Base-by-base conservation (phyloP, 2,113 vertebrate genomes). In the Donacobius atricapilla region DNA sequence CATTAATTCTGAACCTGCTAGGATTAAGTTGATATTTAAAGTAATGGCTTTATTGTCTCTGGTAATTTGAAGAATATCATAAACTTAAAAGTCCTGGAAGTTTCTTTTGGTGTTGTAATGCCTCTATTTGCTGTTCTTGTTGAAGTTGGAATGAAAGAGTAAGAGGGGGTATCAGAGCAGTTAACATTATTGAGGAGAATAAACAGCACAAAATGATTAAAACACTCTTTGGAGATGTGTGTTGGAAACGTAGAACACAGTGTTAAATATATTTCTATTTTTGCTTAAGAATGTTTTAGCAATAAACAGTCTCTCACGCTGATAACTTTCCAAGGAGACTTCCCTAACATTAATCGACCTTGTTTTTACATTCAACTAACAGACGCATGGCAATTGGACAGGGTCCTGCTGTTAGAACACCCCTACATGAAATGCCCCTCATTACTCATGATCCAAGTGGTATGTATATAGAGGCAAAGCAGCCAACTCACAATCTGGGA, bases 321-420 rank as follows among this genome's bases (percentile, higher is more conserved):
- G 91, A 84, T 87, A 95, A 93, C 94, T 97, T 97, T 96, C 94
- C 96, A 97, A 94, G 97, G 92, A 97, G 84, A 93, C 76, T 92
- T 94, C 87, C 57, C 95, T 95, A 92, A 93, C 91, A 89, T 95
- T 98, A 87, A 87, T 91, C 78, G 58, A 94, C 94, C 84, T 96
- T 97, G 94, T 97, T 97, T 97, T 94, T 97, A 92, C 80, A 87
- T 97, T 97, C 79, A 68, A 84, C 96, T 96, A 96, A 94, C 83
- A 95, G 92, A 97, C 91, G 90, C 69, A 79, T 86, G 91, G 94
- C 93, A 93, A 83, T 87, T 97, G 97, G 95, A 96, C 78, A 76
- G 73, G 23, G 14, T 97, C 92, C 89, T 4, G 0, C 90, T 80
- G 80, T 97, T 93, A 94, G 92, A 97, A 89, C 93, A 89, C 73